phyloP scores from a whole-genome alignment of 2,797 vertebrate species.

The Periparus ater region DNA sequence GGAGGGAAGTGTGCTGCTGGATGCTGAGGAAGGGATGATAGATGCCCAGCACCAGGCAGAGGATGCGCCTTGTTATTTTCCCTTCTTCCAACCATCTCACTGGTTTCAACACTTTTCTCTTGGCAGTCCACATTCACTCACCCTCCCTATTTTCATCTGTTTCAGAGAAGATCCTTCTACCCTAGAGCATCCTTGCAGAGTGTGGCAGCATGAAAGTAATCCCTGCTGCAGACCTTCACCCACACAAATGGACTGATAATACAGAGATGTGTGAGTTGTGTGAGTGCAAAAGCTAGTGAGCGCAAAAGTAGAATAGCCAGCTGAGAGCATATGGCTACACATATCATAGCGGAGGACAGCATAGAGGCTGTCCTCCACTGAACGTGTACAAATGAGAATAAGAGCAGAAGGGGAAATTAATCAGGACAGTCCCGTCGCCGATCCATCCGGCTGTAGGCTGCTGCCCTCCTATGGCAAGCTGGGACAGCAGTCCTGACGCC shows the following conservation, averaged over 20 bases:
- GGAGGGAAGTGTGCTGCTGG: not conserved
- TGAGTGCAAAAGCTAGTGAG: not conserved
- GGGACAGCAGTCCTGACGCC: not conserved
- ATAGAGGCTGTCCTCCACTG: not conserved
- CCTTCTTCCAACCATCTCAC: not conserved
- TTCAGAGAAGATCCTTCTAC: not conserved
- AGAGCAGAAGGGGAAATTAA: not conserved
- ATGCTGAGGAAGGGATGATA: not conserved
- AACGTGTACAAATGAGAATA: not conserved
- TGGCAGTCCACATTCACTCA: rapidly evolving
- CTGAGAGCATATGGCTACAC: not conserved
- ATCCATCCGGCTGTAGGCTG: not conserved
- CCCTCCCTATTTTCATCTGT: not conserved
- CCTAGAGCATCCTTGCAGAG: not conserved
- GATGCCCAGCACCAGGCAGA: not conserved
- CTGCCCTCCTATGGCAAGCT: conserved; percentile 1
- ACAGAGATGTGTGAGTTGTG: not conserved
- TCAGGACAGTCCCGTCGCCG: rapidly evolving
- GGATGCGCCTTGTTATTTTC: not conserved
- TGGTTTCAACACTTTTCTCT: not conserved
- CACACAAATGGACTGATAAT: not conserved
- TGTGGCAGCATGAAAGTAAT: not conserved
- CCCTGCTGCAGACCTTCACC: not conserved
- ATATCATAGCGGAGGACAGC: too few relatives aligned
- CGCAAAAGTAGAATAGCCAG: not conserved